Evolutionary conservation across 1,140 invertebrate genomes (phyloP).

Genomic region (Neomicropteryx cornuta): DNA sequence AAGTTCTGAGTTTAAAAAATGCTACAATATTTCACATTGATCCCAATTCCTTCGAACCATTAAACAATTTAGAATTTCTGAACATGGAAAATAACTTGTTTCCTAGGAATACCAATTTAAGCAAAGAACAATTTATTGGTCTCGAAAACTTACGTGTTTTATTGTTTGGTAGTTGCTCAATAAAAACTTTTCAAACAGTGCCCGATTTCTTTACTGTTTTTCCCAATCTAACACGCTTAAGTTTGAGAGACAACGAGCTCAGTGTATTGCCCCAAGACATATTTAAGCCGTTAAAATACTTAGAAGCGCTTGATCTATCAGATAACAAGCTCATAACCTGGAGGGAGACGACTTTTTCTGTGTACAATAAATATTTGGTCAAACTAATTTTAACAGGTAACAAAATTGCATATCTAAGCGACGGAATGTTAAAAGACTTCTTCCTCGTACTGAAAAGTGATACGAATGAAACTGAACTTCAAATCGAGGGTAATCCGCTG

Average conservation of each 20-base stretch:
- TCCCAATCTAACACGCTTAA: slow-evolving; percentile 35
- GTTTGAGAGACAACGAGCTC: slow-evolving; percentile 36
- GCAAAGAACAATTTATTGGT: slow-evolving; percentile 31
- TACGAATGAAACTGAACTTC: slow-evolving; percentile 22
- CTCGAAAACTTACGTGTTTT: slow-evolving; percentile 36
- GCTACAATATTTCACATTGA: slow-evolving; percentile 36
- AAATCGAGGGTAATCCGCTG: slow-evolving; percentile 40
- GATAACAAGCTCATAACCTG: slow-evolving; percentile 38
- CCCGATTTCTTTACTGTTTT: slow-evolving; percentile 39
- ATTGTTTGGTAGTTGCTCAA: slow-evolving; percentile 34
- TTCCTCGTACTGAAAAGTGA: slow-evolving; percentile 26
- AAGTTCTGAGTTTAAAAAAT: slow-evolving; percentile 37
- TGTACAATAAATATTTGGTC: slow-evolving; percentile 22
- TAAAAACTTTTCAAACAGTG: slow-evolving; percentile 31
- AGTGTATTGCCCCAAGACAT: slow-evolving; percentile 27
- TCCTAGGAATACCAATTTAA: slow-evolving; percentile 25
- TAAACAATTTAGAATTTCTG: slow-evolving; percentile 33
- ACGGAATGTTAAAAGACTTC: slow-evolving; percentile 44
- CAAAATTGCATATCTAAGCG: slow-evolving; percentile 39
- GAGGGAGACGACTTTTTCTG: slow-evolving; percentile 34
- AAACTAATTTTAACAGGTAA: slow-evolving; percentile 36
- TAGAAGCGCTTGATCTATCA: slow-evolving; percentile 36
- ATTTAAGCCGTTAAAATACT: slow-evolving; percentile 29
- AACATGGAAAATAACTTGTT: slow-evolving; percentile 42
- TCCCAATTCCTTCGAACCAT: slow-evolving; percentile 26